phyloP scores from a whole-genome alignment of 1,140 invertebrate genomes.

The Pomacea maculata region DNA sequence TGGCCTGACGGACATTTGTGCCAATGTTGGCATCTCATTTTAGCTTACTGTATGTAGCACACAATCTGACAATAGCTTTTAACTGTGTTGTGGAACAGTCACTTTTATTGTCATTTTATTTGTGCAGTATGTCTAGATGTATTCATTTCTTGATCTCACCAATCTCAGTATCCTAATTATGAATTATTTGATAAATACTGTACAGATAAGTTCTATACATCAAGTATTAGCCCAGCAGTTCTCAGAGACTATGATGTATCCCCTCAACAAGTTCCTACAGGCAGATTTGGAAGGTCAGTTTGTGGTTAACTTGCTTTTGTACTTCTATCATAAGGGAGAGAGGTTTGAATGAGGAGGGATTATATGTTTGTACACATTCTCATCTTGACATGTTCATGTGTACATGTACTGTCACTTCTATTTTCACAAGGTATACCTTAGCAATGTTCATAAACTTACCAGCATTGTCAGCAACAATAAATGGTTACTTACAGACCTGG shows the following conservation, averaged over 20 bases:
- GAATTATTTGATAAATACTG: slow-evolving; percentile 12
- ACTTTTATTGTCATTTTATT: not conserved
- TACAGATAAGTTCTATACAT: slow-evolving; percentile 67
- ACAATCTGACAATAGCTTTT: not conserved
- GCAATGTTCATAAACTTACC: too few species aligned
- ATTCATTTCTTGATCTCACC: not conserved
- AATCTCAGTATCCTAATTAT: not conserved
- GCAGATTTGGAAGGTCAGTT: slow-evolving; percentile 64
- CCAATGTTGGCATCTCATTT: too few species aligned
- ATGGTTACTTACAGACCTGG: too few species aligned
- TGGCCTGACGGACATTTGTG: too few species aligned
- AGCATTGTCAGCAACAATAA: too few species aligned
- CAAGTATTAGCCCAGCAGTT: slow-evolving; percentile 67
- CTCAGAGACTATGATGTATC: slow-evolving; percentile 68
- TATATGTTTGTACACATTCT: not conserved
- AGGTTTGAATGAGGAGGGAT: not conserved
- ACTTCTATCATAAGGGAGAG: not conserved
- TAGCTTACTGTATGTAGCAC: too few species aligned
- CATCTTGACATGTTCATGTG: not conserved
- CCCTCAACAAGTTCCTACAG: slow-evolving; percentile 65
- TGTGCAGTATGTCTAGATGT: not conserved
- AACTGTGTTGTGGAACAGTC: not conserved
- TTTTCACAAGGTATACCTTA: too few species aligned
- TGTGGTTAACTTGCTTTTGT: not conserved
- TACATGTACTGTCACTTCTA: not conserved